Conservation (phyloP, 2,797 vertebrate genomes). For the Pseudochaenichthys georgianus region DNA sequence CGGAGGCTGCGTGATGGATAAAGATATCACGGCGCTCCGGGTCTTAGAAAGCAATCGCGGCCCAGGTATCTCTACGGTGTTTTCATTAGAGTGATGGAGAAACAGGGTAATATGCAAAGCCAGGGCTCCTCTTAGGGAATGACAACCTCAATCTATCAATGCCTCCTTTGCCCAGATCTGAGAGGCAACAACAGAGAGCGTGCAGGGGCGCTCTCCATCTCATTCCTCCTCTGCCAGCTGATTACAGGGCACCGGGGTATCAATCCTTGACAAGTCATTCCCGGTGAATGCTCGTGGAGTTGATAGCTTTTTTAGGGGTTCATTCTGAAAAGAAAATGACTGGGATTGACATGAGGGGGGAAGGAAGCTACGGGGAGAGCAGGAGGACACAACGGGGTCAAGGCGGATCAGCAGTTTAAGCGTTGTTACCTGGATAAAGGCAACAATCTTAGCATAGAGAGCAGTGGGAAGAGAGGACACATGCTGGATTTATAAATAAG, state of each 20-base stretch:
- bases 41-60: slow-evolving; percentile 51
- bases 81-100: slow-evolving; percentile 69
- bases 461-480: background rate
- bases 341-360: slow-evolving; percentile 26
- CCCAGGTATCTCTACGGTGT: slow-evolving; percentile 45
- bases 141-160: slow-evolving; percentile 62
- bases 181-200: slow-evolving; percentile 39
- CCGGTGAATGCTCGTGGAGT: slow-evolving; percentile 30
- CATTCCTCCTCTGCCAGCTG: slow-evolving; percentile 45
- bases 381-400: slow-evolving; percentile 13
- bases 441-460: background rate
- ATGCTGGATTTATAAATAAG: slow-evolving; percentile 32
- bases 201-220: slow-evolving; percentile 48
- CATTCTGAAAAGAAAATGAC: slow-evolving; percentile 63
- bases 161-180: slow-evolving; percentile 48
- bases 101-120: slow-evolving; percentile 65
- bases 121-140: slow-evolving; percentile 54
- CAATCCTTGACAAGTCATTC: slow-evolving; percentile 60
- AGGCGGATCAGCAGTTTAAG: slow-evolving; percentile 20
- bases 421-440: slow-evolving; percentile 31
- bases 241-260: slow-evolving; percentile 54
- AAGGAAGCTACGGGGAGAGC: background rate
- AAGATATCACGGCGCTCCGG: slow-evolving; percentile 51
- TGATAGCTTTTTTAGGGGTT: slow-evolving; percentile 51
- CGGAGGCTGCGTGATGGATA: slow-evolving; percentile 62